These are phyloP conservation scores for Nasonia longicornis DNA, from an alignment of 1,140 invertebrate species.

Conservation along the genomic window DNA sequence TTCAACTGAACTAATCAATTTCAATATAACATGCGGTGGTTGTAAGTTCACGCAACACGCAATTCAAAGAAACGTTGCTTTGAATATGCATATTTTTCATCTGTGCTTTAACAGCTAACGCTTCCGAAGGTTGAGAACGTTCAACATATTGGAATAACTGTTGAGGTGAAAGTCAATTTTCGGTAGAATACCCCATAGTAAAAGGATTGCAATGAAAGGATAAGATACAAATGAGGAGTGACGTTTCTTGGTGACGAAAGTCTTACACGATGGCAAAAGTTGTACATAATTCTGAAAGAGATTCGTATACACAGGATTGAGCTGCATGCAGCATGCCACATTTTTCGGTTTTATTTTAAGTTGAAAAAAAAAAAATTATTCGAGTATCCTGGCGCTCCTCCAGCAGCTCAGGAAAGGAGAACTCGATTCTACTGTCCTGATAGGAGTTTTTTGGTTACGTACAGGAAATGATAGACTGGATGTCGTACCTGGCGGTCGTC, in stretches of 20 bases:
- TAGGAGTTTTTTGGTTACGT: constrained; percentile 95
- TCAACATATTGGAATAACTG: neutral
- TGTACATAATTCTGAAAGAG: constrained; percentile 10
- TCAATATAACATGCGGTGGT: neutral
- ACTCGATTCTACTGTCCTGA: constrained; percentile 70
- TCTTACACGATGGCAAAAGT: neutral
- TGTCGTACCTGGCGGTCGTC: constrained; percentile 95
- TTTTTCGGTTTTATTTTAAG: constrained; percentile 41
- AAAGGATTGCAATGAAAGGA: too few species aligned
- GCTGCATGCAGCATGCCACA: constrained; percentile 61
- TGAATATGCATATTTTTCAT: neutral
- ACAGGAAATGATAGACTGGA: constrained; percentile 98
- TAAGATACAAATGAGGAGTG: neutral
- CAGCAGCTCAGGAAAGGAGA: constrained; percentile 69
- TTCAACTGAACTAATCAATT: neutral
- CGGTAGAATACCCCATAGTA: too few species aligned
- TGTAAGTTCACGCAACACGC: neutral
- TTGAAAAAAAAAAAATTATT: neutral
- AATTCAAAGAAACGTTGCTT: neutral
- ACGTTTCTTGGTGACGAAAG: neutral
- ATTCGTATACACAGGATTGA: constrained; percentile 56
- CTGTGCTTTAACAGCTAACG: neutral
- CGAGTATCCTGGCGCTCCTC: constrained; percentile 63
- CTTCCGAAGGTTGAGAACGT: neutral
- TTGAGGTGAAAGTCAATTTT: too few species aligned